phyloP scores from a whole-genome alignment of 2,797 vertebrate species.

The Pteropus rufus region DNA sequence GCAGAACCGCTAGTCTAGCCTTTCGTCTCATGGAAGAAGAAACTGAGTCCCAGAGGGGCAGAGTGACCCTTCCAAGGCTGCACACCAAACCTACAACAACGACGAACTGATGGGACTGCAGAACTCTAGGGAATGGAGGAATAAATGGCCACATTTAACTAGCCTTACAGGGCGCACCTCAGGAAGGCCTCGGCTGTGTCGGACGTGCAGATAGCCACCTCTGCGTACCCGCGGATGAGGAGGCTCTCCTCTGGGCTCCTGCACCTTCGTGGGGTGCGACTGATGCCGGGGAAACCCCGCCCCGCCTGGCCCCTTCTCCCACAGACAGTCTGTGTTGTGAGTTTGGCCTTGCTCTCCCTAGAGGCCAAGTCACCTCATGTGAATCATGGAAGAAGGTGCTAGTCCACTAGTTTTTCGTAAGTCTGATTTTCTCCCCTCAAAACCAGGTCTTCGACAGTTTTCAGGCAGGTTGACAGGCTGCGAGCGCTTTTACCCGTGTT shows the following conservation, averaged over 20 bases:
- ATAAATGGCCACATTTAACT: not conserved
- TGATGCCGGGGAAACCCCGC: not conserved
- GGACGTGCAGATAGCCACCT: not conserved
- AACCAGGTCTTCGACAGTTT: not conserved
- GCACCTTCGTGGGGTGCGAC: rapidly evolving
- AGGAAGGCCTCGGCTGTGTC: not conserved
- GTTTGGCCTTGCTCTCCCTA: not conserved
- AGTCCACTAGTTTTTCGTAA: not conserved
- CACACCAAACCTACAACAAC: not conserved
- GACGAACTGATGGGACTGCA: not conserved
- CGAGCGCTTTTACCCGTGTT: not conserved
- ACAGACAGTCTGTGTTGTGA: not conserved
- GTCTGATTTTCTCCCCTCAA: not conserved
- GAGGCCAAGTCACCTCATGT: not conserved
- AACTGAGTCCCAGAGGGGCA: not conserved
- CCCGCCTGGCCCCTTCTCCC: not conserved
- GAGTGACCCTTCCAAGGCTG: not conserved
- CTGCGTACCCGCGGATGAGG: not conserved
- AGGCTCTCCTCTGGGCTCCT: rapidly evolving
- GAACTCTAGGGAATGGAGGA: not conserved
- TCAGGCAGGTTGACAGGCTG: not conserved
- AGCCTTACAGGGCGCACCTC: not conserved
- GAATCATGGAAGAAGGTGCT: not conserved
- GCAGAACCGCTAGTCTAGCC: not conserved
- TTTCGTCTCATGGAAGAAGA: not conserved